Evolutionary conservation across 2,797 vertebrate genomes (phyloP).

Genomic region (Rachycentron canadum): DNA sequence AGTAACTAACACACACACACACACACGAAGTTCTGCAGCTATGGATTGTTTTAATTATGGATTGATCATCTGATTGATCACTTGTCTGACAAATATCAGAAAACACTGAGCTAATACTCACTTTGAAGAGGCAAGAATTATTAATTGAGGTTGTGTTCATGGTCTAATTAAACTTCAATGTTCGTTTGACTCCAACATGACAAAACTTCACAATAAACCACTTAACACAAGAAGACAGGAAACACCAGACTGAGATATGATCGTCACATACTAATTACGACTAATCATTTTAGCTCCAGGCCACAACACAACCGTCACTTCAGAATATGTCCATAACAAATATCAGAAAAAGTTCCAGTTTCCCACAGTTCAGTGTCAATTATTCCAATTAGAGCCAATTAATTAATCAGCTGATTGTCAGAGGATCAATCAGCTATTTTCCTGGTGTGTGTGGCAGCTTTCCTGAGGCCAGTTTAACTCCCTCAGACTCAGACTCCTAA

Average conservation of each 20-base stretch:
- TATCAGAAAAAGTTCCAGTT: too few species aligned
- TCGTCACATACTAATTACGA: too few species aligned
- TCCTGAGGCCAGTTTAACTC: slow-evolving; percentile 61
- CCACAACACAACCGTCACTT: too few species aligned
- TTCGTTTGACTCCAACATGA: too few species aligned
- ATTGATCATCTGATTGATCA: neutral
- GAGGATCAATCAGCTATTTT: too few species aligned
- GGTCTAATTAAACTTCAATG: neutral
- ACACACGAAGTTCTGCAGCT: slow-evolving; percentile 6
- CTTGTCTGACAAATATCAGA: neutral
- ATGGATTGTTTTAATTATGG: neutral
- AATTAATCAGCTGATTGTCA: too few species aligned
- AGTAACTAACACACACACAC: slow-evolving; percentile 65
- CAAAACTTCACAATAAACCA: too few species aligned
- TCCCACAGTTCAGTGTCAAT: too few species aligned
- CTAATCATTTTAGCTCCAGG: too few species aligned
- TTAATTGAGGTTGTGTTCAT: neutral
- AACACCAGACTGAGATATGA: neutral
- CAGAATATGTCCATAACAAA: too few species aligned
- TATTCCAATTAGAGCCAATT: too few species aligned
- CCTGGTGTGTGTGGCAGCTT: neutral
- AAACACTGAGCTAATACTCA: neutral
- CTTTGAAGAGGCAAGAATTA: too few species aligned
- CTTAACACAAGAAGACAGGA: neutral
- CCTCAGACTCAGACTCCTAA: slow-evolving; percentile 52